Conservation (phyloP, 2,797 vertebrate genomes). For the Stomatorhinus walkeri region DNA sequence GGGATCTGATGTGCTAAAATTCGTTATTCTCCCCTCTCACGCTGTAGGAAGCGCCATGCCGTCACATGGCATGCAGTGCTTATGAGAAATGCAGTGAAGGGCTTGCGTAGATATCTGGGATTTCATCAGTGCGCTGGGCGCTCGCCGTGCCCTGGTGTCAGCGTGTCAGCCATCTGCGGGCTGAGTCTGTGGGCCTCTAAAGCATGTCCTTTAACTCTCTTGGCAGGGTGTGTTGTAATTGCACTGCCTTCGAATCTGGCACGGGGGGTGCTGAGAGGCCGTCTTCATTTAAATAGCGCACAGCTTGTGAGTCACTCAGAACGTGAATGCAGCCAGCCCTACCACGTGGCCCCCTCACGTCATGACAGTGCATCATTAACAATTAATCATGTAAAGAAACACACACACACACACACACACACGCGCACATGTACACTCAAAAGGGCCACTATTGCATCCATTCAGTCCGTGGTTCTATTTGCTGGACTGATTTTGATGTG, state of each 20-base stretch:
- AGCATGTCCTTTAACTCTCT: conserved; percentile 13
- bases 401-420: not conserved
- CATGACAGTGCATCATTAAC: conserved; percentile 5
- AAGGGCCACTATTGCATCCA: not conserved
- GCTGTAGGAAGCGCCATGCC: not conserved
- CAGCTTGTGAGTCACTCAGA: conserved; percentile 14
- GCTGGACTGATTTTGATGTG: not conserved
- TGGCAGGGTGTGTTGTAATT: conserved; percentile 19
- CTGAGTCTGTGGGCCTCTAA: not conserved
- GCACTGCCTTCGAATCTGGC: conserved; percentile 22
- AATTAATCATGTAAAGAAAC: not conserved
- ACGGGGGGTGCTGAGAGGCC: conserved; percentile 29
- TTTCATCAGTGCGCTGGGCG: not conserved
- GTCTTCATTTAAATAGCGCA: conserved; percentile 30
- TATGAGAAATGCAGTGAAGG: not conserved
- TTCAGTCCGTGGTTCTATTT: not conserved
- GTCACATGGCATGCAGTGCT: not conserved
- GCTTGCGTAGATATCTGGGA: not conserved
- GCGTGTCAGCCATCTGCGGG: conserved; percentile 20
- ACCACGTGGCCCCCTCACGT: not conserved
- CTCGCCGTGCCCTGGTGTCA: not conserved
- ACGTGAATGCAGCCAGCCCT: not conserved
- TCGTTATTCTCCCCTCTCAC: not conserved
- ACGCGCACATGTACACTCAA: not conserved
- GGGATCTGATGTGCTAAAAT: not conserved